These are phyloP conservation scores for Cephus runcator DNA, from an alignment of 2,888 invertebrate genomes.

Conservation along the genomic window DNA sequence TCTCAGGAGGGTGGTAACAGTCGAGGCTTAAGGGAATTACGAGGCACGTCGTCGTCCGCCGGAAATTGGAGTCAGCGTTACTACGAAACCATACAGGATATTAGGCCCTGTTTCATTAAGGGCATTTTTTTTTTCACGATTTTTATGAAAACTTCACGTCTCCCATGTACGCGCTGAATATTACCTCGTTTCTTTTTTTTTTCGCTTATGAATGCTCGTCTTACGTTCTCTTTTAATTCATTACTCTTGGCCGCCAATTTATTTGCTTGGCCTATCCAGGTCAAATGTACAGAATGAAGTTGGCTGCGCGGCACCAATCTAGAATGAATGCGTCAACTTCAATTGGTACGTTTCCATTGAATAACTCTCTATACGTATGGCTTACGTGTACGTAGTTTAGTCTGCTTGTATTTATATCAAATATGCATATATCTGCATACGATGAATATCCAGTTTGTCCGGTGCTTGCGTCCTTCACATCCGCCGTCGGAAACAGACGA, in stretches of 20 bases:
- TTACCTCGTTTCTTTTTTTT: not conserved
- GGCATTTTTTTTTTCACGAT: not conserved
- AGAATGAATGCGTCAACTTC: not conserved
- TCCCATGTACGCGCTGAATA: not conserved
- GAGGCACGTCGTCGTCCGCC: not conserved
- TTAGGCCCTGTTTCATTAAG: not conserved
- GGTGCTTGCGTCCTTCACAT: not conserved
- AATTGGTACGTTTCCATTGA: not conserved
- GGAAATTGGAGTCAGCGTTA: not conserved
- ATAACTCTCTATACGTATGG: not conserved
- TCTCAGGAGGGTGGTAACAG: not conserved
- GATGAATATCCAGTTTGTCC: not conserved
- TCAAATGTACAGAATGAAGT: not conserved
- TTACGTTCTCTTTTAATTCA: not conserved
- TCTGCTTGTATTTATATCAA: not conserved
- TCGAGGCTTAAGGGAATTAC: not conserved
- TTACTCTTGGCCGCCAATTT: not conserved
- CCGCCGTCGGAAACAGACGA: conserved; percentile 12
- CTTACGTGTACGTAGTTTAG: not conserved
- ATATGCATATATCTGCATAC: not conserved
- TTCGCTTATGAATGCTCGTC: not conserved
- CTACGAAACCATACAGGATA: not conserved
- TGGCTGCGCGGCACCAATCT: not conserved
- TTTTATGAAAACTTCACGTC: not conserved
- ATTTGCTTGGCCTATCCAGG: not conserved